These are phyloP conservation scores for Andrena hattorfiana DNA, from an alignment of 2,888 invertebrate genomes.

Conservation along the genomic window DNA sequence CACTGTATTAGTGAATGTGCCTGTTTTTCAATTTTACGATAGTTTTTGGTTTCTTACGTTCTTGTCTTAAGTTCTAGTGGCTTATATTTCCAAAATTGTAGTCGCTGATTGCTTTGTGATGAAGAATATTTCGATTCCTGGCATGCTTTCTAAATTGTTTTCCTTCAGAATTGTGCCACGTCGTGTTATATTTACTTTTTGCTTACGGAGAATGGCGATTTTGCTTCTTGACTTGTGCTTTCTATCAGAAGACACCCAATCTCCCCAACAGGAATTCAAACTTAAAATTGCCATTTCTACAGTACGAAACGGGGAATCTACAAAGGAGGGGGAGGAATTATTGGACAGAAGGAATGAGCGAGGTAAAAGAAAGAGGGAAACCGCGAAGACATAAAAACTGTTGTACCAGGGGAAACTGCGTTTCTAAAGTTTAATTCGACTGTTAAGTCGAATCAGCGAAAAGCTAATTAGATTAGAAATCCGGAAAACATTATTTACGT, in stretches of 20 bases:
- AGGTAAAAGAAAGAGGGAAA: conserved; percentile 8
- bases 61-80: no score
- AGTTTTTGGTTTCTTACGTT: no score
- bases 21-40: no score
- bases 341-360: not conserved
- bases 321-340: conserved; percentile 38
- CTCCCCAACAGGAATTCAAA: conserved; percentile 46
- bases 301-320: conserved; percentile 33
- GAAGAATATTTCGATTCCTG: not conserved
- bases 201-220: not conserved
- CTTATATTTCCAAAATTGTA: no score
- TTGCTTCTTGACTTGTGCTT: not conserved
- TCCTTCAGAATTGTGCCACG: no score
- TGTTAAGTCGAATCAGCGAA: conserved; percentile 44
- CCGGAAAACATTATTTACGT: not conserved
- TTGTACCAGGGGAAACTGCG: conserved; percentile 42
- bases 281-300: conserved; percentile 60
- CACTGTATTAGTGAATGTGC: no score
- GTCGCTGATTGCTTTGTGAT: no score
- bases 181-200: not conserved
- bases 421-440: conserved; percentile 39
- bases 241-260: not conserved
- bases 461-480: conserved; percentile 24
- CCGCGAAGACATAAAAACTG: conserved; percentile 34
- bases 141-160: no score